phyloP scores from a whole-genome alignment of 1,140 invertebrate genomes.

The Bombus confusus region DNA sequence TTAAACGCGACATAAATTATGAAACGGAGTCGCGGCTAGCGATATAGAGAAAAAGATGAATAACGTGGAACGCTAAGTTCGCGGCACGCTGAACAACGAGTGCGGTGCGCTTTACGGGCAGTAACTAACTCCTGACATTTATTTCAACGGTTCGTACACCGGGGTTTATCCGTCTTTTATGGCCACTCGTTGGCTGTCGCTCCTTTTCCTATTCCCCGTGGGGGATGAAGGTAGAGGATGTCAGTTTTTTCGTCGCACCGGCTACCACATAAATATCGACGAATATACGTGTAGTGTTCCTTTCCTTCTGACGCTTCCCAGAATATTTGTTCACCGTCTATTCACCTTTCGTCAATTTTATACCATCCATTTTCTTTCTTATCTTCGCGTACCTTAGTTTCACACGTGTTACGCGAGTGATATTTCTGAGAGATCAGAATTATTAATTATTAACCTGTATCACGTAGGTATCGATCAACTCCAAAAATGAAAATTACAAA shows the following conservation, averaged over 20 bases:
- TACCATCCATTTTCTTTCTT: constrained; percentile 5
- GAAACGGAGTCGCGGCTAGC: constrained; percentile 5
- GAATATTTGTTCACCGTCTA: constrained; percentile 38
- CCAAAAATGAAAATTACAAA: neutral
- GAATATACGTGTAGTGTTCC: constrained; percentile 20
- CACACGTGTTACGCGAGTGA: too few species aligned
- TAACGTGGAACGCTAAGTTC: constrained; percentile 61
- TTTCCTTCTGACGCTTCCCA: neutral
- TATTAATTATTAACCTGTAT: too few species aligned
- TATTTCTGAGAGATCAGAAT: too few species aligned
- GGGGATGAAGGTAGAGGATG: constrained; percentile 1
- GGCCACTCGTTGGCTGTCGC: constrained; percentile 29
- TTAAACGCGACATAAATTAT: constrained; percentile 63
- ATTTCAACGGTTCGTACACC: constrained; percentile 56
- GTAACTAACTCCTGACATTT: constrained; percentile 69
- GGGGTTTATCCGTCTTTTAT: constrained; percentile 65
- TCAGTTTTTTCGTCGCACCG: constrained; percentile 38
- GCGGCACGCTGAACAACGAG: constrained; percentile 57
- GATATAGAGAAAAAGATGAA: constrained; percentile 58
- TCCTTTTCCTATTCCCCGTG: constrained; percentile 46
- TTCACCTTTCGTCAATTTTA: neutral
- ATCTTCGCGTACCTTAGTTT: too few species aligned
- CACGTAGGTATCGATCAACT: neutral
- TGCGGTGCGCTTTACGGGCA: constrained; percentile 56
- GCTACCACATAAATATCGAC: constrained; percentile 58